Percentiles rank a stretch among this genome's conserved stretches.
Conservation (phyloP, 2,797 vertebrate species). For the Pseudomugil tenellus region DNA sequence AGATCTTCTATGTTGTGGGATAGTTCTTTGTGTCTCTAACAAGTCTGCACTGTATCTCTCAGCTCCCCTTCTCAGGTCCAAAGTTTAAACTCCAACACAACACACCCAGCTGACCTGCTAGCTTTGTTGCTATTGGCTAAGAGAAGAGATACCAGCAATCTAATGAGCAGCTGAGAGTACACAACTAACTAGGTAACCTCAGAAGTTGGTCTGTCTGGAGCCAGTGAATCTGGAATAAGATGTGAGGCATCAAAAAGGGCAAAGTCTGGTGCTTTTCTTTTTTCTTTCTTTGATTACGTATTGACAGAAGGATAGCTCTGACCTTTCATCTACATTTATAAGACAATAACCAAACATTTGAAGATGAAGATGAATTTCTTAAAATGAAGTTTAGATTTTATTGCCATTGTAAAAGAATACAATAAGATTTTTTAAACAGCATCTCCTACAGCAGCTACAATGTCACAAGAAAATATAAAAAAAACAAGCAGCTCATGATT, state of each 20-base stretch:
- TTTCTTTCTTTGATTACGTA: slow-evolving; percentile 42
- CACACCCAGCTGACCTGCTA: slow-evolving; percentile 68
- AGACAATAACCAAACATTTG: slow-evolving; percentile 25
- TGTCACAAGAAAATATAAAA: too few species aligned
- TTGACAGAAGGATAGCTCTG: slow-evolving; percentile 57
- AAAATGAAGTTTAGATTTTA: not conserved
- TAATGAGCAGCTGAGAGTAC: slow-evolving; percentile 52
- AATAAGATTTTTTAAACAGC: too few species aligned
- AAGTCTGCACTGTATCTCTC: slow-evolving; percentile 58
- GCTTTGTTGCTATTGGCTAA: slow-evolving; percentile 66
- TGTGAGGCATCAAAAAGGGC: slow-evolving; percentile 47
- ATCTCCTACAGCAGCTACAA: too few species aligned
- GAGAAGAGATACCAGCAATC: slow-evolving; percentile 40
- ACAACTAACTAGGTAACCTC: slow-evolving; percentile 35
- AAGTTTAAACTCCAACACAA: slow-evolving; percentile 85
- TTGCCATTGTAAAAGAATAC: too few species aligned
- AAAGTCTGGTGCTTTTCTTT: slow-evolving; percentile 54
- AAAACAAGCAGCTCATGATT: too few species aligned
- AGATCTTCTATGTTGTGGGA: slow-evolving; percentile 24
- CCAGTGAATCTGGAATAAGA: slow-evolving; percentile 37
- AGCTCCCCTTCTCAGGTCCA: slow-evolving; percentile 73
- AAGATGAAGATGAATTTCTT: too few species aligned
- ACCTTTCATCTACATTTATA: slow-evolving; percentile 61
- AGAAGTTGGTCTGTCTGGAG: slow-evolving; percentile 33
- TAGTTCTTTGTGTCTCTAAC: slow-evolving; percentile 31